These are phyloP conservation scores for Sebastiscus albofasciatus DNA, from an alignment of 2,797 vertebrate genomes.

Conservation along the genomic window DNA sequence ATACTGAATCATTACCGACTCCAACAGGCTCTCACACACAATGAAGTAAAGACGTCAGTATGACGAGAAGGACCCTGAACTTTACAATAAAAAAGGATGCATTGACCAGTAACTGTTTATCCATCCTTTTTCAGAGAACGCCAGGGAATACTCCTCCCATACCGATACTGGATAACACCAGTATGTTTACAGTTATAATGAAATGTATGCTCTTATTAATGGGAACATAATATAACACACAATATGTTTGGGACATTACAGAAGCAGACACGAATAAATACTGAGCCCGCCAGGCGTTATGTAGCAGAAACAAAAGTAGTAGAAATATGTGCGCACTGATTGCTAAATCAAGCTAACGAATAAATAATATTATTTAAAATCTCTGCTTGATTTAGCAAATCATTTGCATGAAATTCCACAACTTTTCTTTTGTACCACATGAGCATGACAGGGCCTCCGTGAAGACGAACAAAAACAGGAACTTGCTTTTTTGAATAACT, in stretches of 20 bases:
- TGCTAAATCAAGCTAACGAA: not conserved
- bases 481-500: not conserved
- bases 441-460: not conserved
- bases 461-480: not conserved
- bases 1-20: not conserved
- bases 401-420: not conserved
- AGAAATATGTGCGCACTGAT: not conserved
- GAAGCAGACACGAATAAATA: not conserved
- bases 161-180: not conserved
- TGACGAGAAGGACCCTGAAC: not conserved
- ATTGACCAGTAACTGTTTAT: not conserved
- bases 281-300: no score
- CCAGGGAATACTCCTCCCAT: not conserved
- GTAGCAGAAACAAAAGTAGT: not conserved
- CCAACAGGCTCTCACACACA: constrained; percentile 7
- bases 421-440: not conserved
- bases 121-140: constrained; percentile 4
- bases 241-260: not conserved
- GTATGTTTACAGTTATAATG: not conserved
- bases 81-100: not conserved
- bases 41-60: not conserved
- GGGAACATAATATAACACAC: not conserved
- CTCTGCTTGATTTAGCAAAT: not conserved
- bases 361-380: not conserved
- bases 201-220: not conserved